A percentile compares a stretch with the other conserved stretches of the same genome.
These are phyloP conservation scores for Nomada fucata DNA, from an alignment of 2,888 invertebrate species.

Conservation along the genomic window DNA sequence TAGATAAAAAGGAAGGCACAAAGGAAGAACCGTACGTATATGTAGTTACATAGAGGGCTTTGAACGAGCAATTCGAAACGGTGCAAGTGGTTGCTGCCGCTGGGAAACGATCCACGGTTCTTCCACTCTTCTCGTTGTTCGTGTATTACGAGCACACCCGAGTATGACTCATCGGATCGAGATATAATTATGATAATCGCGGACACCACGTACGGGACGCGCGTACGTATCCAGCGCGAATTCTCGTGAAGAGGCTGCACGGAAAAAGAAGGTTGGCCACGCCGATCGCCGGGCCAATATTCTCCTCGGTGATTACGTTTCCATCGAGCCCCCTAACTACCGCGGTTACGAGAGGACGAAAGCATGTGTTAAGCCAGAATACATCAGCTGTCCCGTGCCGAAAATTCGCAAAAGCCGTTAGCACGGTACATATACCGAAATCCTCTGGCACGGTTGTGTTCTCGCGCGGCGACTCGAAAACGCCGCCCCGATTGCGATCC, in stretches of 20 bases:
- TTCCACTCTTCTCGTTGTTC: slow-evolving; percentile 23
- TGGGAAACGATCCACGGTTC: slow-evolving; percentile 42
- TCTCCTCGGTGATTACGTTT: slow-evolving; percentile 56
- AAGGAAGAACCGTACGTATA: slow-evolving; percentile 13
- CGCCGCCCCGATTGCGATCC: slow-evolving; percentile 11
- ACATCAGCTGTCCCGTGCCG: slow-evolving; percentile 43
- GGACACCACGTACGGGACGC: slow-evolving; percentile 40
- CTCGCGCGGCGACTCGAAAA: slow-evolving; percentile 8
- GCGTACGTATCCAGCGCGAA: slow-evolving; percentile 35
- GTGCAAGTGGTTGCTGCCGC: not conserved
- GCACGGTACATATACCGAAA: slow-evolving; percentile 39
- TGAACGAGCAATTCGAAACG: slow-evolving; percentile 31
- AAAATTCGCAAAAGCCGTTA: slow-evolving; percentile 60
- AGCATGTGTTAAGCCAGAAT: slow-evolving; percentile 46
- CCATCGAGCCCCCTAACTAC: slow-evolving; percentile 47
- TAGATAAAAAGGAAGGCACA: not conserved
- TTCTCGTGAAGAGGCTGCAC: slow-evolving; percentile 31
- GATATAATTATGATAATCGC: slow-evolving; percentile 66
- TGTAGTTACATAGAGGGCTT: slow-evolving; percentile 1
- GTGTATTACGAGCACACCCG: slow-evolving; percentile 29
- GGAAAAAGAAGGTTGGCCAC: slow-evolving; percentile 40
- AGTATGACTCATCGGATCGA: slow-evolving; percentile 59
- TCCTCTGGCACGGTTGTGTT: not conserved
- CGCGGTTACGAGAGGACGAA: slow-evolving; percentile 45
- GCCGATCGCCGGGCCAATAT: slow-evolving; percentile 43